Evolutionary conservation across 2,797 vertebrate genomes (phyloP), one percentile per base, ranked within the genome.

Genomic region (Cetoscarus ocellatus): DNA sequence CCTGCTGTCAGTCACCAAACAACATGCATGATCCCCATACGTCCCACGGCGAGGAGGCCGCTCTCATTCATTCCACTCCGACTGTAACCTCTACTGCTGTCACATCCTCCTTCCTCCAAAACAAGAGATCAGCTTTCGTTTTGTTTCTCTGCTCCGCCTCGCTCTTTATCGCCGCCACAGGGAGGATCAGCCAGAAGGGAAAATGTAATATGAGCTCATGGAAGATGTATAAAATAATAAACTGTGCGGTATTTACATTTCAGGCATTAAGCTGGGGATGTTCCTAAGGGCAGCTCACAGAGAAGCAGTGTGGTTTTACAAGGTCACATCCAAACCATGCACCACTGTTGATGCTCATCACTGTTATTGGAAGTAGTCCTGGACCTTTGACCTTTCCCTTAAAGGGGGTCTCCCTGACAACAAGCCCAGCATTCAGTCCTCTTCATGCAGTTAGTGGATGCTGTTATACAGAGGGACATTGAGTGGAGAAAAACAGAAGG

Each of bases 61-160:
- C 60, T 70, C 73, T 77, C 68, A 78, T 87, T 83, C 75, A 69
- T 72, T 75, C 66, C 71, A 62, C 59, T 27, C 18, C 27, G 67
- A 54, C 66, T 73, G 82, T 36, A 83, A 56, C 78, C 73, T 77
- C 43, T 17, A 60, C 62, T 79, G 63, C 70, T 0, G 19, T 73
- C 80, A 79, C 73, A 85, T 87, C 82, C 78, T 84, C 79, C 71
- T 68, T 79, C 72, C 72, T 88, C 56, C 72, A 75, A 77, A 87
- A 85, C 81, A 88, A 84, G 39, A 82, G 81, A 82, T 92, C 87
- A 4, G 9, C 12, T 92, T 87, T 73, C 84, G 42, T 48, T 67
- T 57, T 61, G 67, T 81, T 73, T 78, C 45, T 75, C 73, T 59
- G 47, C 19, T 53, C 49, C 27, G n/a, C 43, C 36, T 69, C 57